Base-by-base conservation (phyloP, 2,888 invertebrate genomes). In the Drosophila barbarae region DNA sequence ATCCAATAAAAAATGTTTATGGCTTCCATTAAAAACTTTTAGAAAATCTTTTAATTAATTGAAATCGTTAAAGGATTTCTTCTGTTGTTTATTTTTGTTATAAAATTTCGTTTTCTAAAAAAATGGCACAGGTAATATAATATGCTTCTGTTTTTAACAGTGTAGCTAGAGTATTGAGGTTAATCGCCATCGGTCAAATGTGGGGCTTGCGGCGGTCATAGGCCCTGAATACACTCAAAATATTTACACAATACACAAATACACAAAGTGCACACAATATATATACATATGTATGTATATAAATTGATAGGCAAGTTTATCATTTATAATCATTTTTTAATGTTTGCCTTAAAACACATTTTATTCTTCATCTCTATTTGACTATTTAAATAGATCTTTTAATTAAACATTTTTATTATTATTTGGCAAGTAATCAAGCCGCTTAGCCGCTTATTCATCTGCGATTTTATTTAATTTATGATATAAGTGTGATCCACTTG, bases 131-230 rank as follows among this genome's bases (percentile, higher is more conserved):
- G 4, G n/a, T n/a, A 2, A 7, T 18, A 2, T 21, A 39, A 7
- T 39, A 39, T 7, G 21, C 12, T 12, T 39, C 6, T 6, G 2
- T 46, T 46, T 46, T 18, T 4, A 23, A 23, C 1, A 46, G 30
- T 46, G 46, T 32, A 46, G 12, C 28, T 28, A 12, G 13, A 13
- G 30, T 46, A 46, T 53, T 56, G 23, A 53, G 55, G 55, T 53
- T 36, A 52, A 52, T 55, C 53, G n/a, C 28, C 6, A 30, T 9
- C 15, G 53, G 28, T 30, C 36, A 36, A 52, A 21, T 36, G 35
- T 15, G 35, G 12, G 13, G 8, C 30, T 18, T 32, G 5, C 30
- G 0, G 18, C 13, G 46, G 46, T 46, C 30, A 46, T 13, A 32
- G 30, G 13, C 46, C 30, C 0, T 13, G 18, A 5, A 30, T 30